These are phyloP conservation scores for Tortricodes alternella DNA, from an alignment of 2,888 invertebrate species.

Conservation along the genomic window DNA sequence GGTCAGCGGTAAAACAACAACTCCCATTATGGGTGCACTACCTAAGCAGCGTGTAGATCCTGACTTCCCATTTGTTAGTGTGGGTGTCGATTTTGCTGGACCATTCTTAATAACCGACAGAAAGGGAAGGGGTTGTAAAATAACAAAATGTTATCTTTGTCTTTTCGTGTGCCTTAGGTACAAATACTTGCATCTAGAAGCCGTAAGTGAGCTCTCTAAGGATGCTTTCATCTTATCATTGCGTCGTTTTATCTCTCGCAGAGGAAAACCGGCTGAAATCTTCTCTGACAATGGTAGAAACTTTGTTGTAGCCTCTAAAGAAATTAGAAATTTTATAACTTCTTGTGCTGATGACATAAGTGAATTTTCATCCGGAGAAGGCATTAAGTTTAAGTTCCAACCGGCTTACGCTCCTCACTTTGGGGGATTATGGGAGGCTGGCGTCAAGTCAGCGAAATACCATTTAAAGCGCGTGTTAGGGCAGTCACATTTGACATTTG, in stretches of 20 bases:
- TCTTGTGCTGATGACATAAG: background rate
- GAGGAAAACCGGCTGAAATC: background rate
- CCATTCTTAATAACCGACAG: constrained; percentile 23
- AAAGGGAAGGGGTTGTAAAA: constrained; percentile 15
- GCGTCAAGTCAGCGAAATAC: background rate
- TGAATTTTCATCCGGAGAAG: background rate
- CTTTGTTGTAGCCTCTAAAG: background rate
- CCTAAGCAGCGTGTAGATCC: background rate
- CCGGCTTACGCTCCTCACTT: background rate
- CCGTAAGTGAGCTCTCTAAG: background rate
- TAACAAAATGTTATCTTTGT: constrained; percentile 24
- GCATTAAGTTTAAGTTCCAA: background rate
- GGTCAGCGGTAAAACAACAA: background rate
- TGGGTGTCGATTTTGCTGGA: constrained; percentile 17
- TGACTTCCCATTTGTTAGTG: background rate
- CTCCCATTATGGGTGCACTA: background rate
- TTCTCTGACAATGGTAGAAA: background rate
- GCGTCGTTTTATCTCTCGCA: background rate
- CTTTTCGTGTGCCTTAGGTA: constrained; percentile 22
- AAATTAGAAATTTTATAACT: background rate
- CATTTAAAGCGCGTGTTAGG: background rate
- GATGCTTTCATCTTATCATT: constrained; percentile 6
- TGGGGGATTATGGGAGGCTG: background rate
- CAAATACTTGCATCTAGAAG: constrained; percentile 26
- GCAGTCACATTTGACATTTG: background rate